phyloP scores from a whole-genome alignment of 1,140 invertebrate species.

The Oryctes rhinoceros region DNA sequence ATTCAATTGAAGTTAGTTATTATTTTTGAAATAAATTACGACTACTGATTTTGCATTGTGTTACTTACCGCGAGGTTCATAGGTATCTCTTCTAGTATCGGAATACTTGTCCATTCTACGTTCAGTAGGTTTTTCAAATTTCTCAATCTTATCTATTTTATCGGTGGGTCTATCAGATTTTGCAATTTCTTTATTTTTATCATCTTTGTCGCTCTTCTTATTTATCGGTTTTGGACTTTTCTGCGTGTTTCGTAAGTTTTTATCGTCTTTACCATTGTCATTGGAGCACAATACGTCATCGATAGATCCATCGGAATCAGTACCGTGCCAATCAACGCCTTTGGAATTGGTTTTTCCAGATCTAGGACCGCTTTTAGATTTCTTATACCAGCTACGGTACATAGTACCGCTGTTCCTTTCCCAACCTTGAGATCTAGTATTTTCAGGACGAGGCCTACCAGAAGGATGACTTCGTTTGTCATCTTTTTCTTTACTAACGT shows the following conservation, averaged over 20 bases:
- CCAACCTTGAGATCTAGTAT: conserved; percentile 54
- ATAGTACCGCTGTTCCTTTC: conserved; percentile 42
- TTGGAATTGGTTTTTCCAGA: conserved; percentile 51
- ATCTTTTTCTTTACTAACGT: conserved; percentile 58
- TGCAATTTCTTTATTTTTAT: conserved; percentile 64
- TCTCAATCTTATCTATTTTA: conserved; percentile 22
- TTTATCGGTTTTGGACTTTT: conserved; percentile 63
- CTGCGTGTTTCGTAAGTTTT: conserved; percentile 54
- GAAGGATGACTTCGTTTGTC: conserved; percentile 55
- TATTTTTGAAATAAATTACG: too few species aligned
- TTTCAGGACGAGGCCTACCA: conserved; percentile 55
- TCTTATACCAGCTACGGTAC: conserved; percentile 52
- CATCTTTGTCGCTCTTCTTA: conserved; percentile 67
- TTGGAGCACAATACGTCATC: conserved; percentile 65
- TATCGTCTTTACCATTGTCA: conserved; percentile 63
- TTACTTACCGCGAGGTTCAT: conserved; percentile 76
- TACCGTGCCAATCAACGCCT: conserved; percentile 61
- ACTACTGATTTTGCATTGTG: not conserved
- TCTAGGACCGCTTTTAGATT: conserved; percentile 50
- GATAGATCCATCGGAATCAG: conserved; percentile 69
- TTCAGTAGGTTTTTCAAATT: conserved; percentile 47
- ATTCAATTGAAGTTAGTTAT: too few species aligned
- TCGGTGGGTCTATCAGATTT: conserved; percentile 36
- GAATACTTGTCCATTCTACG: conserved; percentile 60
- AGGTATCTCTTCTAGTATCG: conserved; percentile 66